Conservation (phyloP, 1,140 invertebrate genomes). For the Pseudomyrmex sp. region DNA sequence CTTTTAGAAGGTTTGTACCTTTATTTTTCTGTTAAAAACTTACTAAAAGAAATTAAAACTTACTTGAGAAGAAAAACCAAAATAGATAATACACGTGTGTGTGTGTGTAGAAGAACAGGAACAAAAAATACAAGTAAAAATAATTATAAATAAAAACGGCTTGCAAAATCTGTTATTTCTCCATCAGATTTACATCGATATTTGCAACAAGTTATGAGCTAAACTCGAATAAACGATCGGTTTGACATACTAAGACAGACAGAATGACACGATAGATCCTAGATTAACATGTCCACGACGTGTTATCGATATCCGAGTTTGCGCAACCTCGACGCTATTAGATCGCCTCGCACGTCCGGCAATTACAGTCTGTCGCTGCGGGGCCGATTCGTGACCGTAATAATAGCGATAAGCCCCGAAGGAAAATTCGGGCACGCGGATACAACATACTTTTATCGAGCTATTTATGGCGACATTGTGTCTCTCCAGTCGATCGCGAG, state of each 20-base stretch:
- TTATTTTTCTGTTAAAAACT: too few species aligned
- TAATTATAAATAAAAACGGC: too few species aligned
- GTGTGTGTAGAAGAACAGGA: too few species aligned
- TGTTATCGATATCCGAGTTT: slow-evolving; percentile 53
- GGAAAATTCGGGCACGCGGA: slow-evolving; percentile 54
- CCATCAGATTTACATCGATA: background rate
- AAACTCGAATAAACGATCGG: background rate
- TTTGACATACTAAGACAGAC: background rate
- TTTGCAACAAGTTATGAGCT: background rate
- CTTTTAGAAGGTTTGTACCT: too few species aligned
- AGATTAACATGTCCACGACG: slow-evolving; percentile 58
- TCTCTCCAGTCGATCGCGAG: slow-evolving; percentile 37
- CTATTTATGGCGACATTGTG: slow-evolving; percentile 58
- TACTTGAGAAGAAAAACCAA: too few species aligned
- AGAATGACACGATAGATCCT: slow-evolving; percentile 32
- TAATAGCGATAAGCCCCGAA: slow-evolving; percentile 61
- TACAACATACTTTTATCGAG: slow-evolving; percentile 14
- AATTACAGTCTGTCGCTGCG: slow-evolving; percentile 64
- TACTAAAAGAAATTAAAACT: too few species aligned
- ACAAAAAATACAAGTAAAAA: too few species aligned
- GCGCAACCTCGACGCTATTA: slow-evolving; percentile 45
- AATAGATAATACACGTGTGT: too few species aligned
- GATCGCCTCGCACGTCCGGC: slow-evolving; percentile 37
- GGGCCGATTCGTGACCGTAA: slow-evolving; percentile 54
- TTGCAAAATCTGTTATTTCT: too few species aligned